Base-by-base conservation (phyloP, 1,140 invertebrate genomes). In the Cotesia vestalis region DNA sequence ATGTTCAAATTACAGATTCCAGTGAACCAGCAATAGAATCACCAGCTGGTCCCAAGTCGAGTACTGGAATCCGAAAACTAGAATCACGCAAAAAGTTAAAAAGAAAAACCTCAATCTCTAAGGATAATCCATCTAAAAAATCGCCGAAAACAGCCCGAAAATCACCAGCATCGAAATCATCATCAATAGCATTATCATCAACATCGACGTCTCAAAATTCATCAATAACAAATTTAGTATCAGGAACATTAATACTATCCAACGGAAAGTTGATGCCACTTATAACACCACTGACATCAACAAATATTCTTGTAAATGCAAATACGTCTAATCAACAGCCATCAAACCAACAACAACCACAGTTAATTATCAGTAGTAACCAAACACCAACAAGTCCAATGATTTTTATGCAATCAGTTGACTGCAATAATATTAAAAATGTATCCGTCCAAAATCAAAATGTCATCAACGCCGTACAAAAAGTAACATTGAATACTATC, bases 211-310 rank as follows among this genome's bases (percentile, higher is more conserved):
- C 71, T n/a, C 73, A 78, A 63, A 78, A 75, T 64, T 77, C 77
- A 66, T 77, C 83, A 2, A 74, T 85, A 14, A 76, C 78, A 4
- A 85, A 77, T 79, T 70, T 86, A 53, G 75, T 82, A 35, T 74
- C 84, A 3, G 84, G 80, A 3, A 84, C 86, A 46, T 66, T 86
- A 0, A 84, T 87, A 12, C 76, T 86, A 35, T 85, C 85, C 1
- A 78, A 79, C 46, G 79, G 82, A 38, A 87, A 87, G 76, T 77
- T 87, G 73, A 82, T 87, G 81, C 86, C 86, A 0, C 67, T 87
- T 4, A 80, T 87, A 53, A 79, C 86, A 34, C 85, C 85, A 4
- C 82, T 85, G 74, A 74, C 78, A 14, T 76, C 84, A 4, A 78
- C 84, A 51, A 87, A 87, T 35, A 85, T 87, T 11, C 80, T 86